Conservation (phyloP, 2,797 vertebrate genomes). For the Neomorphus geoffroyi region DNA sequence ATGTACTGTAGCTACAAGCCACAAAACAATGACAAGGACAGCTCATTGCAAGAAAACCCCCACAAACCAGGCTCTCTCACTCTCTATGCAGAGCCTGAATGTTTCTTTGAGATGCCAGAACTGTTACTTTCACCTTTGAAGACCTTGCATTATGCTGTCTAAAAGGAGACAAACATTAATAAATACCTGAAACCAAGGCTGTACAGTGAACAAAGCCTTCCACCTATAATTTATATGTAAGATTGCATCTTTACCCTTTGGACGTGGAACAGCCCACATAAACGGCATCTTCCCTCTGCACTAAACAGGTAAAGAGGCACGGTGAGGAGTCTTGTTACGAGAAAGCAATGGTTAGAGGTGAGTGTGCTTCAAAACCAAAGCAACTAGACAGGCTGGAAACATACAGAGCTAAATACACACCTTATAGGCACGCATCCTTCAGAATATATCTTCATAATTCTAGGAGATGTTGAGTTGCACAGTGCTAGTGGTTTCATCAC, state of each 20-base stretch:
- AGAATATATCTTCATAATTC: not conserved
- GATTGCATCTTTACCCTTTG: not conserved
- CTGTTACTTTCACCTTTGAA: not conserved
- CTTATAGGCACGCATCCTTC: not conserved
- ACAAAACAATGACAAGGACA: not conserved
- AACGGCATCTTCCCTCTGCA: not conserved
- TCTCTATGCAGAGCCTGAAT: fast-evolving
- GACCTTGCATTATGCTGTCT: not conserved
- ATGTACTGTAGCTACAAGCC: not conserved
- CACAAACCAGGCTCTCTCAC: not conserved
- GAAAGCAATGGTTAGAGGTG: not conserved
- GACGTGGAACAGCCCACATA: not conserved
- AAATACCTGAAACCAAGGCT: not conserved
- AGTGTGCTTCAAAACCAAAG: not conserved
- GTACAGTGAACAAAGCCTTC: not conserved
- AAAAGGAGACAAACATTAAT: not conserved
- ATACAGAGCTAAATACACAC: not conserved
- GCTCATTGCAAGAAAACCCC: not conserved
- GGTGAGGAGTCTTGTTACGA: not conserved
- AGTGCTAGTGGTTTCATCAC: not conserved
- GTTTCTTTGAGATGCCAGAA: not conserved
- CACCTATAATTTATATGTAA: fast-evolving
- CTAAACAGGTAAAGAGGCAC: not conserved
- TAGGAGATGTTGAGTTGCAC: not conserved
- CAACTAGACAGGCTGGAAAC: not conserved